Base-by-base conservation (phyloP, 2,113 vertebrate genomes). In the Girardinichthys multiradiatus region DNA sequence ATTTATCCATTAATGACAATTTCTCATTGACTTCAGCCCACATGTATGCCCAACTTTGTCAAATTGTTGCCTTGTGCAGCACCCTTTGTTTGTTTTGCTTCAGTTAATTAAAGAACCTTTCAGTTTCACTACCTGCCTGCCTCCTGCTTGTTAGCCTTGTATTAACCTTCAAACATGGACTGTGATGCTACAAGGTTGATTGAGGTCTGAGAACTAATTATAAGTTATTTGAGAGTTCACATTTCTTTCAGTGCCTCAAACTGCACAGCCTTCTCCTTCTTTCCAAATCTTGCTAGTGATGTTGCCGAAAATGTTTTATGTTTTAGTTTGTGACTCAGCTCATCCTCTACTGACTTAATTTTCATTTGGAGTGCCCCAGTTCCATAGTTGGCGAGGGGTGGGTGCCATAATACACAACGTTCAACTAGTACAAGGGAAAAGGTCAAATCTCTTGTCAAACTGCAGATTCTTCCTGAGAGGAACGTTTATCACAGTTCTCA, bases 141-240 rank as follows among this genome's bases (percentile, higher is more conserved):
- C 48, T 54, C 48, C 9, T 2, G 48, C 17, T n/a, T 54, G 15
- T 21, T 54, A 24, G 48, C 24, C 9, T 9, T n/a, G 24, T 1
- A 54, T 54, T 54, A 54, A 54, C 48, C 48, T 54, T 54, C 48
- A 54, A 21, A 54, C 48, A 54, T 54, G 48, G 26, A 59, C 28
- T 17, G 28, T 59, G 27, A 29, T 59, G 14, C 26, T 59, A 29
- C 29, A 59, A 59, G 15, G 57, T 27, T 59, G 26, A 59, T 29
- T 59, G 57, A 59, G 57, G 57, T 59, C 57, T 59, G 27, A 59
- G 28, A 59, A 13, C 57, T 59, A 59, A 59, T 59, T 59, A 15
- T 29, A 59, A 59, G 13, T 29, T 59, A 59, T 59, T 59, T 59
- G 4, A 28, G 48, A 59, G 57, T 58, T 58, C 11, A n/a, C n/a